Percentiles rank a stretch among this genome's conserved stretches.
These are phyloP conservation scores for Lasioglossum villosulum DNA, from an alignment of 2,888 invertebrate species.

Conservation along the genomic window DNA sequence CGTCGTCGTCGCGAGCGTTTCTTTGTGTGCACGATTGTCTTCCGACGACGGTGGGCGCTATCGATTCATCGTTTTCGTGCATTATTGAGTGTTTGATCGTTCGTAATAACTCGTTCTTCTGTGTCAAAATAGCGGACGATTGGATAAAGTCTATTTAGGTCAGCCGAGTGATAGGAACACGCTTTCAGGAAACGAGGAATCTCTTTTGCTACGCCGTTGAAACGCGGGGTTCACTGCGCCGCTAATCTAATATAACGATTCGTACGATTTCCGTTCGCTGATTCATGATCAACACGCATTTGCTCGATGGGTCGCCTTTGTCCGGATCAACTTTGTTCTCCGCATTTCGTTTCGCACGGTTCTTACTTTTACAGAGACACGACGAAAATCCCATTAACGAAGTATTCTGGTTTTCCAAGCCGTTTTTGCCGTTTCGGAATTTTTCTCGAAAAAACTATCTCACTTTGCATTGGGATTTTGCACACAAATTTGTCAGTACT, in stretches of 20 bases:
- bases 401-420: no score
- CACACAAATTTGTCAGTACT: no score
- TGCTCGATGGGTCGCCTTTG: not conserved
- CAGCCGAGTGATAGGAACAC: not conserved
- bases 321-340: conserved; percentile 19
- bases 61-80: not conserved
- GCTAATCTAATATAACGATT: conserved; percentile 43
- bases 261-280: conserved; percentile 23
- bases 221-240: conserved; percentile 25
- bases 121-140: conserved; percentile 1
- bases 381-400: not conserved
- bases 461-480: no score
- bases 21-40: not conserved
- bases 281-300: conserved; percentile 5
- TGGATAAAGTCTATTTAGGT: not conserved
- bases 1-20: not conserved
- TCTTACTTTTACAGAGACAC: not conserved
- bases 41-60: not conserved
- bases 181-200: not conserved
- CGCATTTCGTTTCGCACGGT: not conserved
- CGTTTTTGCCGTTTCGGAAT: no score
- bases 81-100: not conserved
- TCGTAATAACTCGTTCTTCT: conserved; percentile 3
- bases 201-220: not conserved
- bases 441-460: no score